These are phyloP conservation scores for Sebastes fasciatus DNA, from an alignment of 2,113 vertebrate genomes.

Conservation along the genomic window DNA sequence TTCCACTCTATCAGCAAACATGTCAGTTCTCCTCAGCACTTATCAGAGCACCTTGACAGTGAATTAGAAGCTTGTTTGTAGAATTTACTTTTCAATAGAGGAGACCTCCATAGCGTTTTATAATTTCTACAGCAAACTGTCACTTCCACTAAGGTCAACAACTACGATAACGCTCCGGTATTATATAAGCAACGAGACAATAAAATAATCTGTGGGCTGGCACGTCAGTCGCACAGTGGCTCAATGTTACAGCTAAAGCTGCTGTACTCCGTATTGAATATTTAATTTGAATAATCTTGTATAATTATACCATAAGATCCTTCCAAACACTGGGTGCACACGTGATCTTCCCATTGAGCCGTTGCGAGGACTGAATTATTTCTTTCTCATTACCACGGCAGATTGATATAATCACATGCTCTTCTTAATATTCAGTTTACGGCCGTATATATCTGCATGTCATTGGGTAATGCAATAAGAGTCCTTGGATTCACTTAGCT, in stretches of 20 bases:
- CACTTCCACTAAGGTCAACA: conserved; percentile 50
- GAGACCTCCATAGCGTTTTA: conserved; percentile 15
- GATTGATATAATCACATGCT: conserved; percentile 75
- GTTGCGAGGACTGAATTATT: conserved; percentile 50
- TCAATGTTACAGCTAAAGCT: conserved; percentile 19
- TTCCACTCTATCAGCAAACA: conserved; percentile 59
- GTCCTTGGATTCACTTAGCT: conserved; percentile 77
- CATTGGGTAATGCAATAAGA: conserved; percentile 75
- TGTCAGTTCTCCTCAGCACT: conserved; percentile 57
- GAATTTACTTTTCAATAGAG: conserved; percentile 42
- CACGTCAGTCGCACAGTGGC: not conserved
- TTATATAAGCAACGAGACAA: conserved; percentile 24
- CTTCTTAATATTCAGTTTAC: conserved; percentile 76
- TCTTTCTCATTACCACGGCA: conserved; percentile 66
- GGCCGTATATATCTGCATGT: conserved; percentile 66
- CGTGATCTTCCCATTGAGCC: conserved; percentile 41
- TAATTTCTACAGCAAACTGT: conserved; percentile 47
- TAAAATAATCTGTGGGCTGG: conserved; percentile 16
- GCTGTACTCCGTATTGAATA: conserved; percentile 34
- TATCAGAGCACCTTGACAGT: conserved; percentile 61
- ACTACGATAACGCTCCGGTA: not conserved
- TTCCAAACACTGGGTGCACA: conserved; percentile 41
- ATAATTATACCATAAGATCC: conserved; percentile 54
- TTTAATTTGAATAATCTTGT: conserved; percentile 61
- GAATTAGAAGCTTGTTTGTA: conserved; percentile 56